Conservation (phyloP, 2,888 invertebrate genomes). For the Trichacis sp. region DNA sequence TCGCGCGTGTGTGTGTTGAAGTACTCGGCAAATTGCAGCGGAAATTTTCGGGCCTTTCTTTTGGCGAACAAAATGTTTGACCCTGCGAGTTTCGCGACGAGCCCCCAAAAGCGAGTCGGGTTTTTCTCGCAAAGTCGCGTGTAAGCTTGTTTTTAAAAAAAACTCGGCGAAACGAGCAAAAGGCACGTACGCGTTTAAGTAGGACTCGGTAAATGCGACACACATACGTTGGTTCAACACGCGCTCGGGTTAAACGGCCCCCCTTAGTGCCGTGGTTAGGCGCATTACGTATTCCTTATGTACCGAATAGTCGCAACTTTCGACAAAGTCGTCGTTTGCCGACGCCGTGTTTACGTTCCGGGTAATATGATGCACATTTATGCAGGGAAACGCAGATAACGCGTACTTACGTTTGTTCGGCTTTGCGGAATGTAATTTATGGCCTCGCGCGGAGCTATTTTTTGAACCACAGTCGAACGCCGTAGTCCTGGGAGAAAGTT, state of each 20-base stretch:
- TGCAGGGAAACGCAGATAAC: constrained; percentile 13
- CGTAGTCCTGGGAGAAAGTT: not conserved
- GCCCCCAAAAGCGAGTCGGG: not conserved
- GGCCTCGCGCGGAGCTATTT: constrained; percentile 4
- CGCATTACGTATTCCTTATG: constrained; percentile 29
- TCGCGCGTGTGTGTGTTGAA: constrained; percentile 12
- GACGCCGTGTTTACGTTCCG: constrained; percentile 5
- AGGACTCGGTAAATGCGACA: not conserved
- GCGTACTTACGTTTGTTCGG: constrained; percentile 12
- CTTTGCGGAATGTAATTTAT: constrained; percentile 7
- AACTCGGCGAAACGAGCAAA: not conserved
- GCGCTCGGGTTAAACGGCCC: constrained; percentile 36
- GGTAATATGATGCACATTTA: constrained; percentile 16
- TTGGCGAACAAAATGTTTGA: constrained; percentile 7
- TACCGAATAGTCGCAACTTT: constrained; percentile 13
- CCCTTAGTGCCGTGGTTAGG: constrained; percentile 34
- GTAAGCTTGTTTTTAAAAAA: constrained; percentile 1
- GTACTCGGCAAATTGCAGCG: not conserved
- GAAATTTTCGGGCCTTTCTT: not conserved
- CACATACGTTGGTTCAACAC: constrained; percentile 4
- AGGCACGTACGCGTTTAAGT: constrained; percentile 6
- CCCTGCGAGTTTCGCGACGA: not conserved
- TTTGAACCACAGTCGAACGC: too few species aligned
- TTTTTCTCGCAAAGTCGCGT: not conserved
- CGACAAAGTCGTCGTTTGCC: constrained; percentile 12